These are phyloP conservation scores for Tetragonula carbonaria DNA, from an alignment of 2,888 invertebrate species.

Conservation along the genomic window DNA sequence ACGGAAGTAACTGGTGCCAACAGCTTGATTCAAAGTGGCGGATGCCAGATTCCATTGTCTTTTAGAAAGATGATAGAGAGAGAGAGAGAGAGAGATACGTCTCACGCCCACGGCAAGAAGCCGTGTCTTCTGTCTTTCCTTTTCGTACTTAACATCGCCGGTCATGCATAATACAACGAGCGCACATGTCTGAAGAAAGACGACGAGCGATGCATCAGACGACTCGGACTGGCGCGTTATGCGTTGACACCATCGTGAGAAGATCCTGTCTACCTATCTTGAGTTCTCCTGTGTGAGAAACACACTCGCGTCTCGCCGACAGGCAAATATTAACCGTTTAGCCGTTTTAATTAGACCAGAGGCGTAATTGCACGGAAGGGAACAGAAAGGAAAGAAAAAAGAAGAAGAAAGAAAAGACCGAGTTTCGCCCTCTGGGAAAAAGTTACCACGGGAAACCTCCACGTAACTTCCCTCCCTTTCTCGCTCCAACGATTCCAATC, in stretches of 20 bases:
- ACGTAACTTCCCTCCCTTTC: no score
- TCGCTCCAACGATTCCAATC: neutral
- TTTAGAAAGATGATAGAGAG: slow-evolving; percentile 15
- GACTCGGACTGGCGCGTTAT: slow-evolving; percentile 38
- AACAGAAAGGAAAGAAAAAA: no score
- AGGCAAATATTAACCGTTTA: slow-evolving; percentile 16
- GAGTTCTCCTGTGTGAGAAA: slow-evolving; percentile 21
- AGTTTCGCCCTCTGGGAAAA: neutral
- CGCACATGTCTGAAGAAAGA: slow-evolving; percentile 25
- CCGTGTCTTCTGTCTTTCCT: slow-evolving; percentile 20
- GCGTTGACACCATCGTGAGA: slow-evolving; percentile 61
- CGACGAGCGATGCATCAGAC: slow-evolving; percentile 23
- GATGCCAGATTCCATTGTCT: slow-evolving; percentile 64
- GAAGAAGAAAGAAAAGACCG: neutral
- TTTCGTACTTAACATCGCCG: slow-evolving; percentile 50
- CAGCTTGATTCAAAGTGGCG: slow-evolving; percentile 49
- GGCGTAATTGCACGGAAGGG: slow-evolving; percentile 8
- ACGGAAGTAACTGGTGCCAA: slow-evolving; percentile 35
- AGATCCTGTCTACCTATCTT: neutral
- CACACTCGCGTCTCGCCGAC: neutral
- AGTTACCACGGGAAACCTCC: neutral
- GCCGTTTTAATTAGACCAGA: slow-evolving; percentile 24
- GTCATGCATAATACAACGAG: slow-evolving; percentile 61
- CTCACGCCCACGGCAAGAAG: slow-evolving; percentile 34
- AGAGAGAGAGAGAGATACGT: slow-evolving; percentile 24